Base-by-base conservation (phyloP, 2,113 vertebrate species). In the Gambusia affinis region DNA sequence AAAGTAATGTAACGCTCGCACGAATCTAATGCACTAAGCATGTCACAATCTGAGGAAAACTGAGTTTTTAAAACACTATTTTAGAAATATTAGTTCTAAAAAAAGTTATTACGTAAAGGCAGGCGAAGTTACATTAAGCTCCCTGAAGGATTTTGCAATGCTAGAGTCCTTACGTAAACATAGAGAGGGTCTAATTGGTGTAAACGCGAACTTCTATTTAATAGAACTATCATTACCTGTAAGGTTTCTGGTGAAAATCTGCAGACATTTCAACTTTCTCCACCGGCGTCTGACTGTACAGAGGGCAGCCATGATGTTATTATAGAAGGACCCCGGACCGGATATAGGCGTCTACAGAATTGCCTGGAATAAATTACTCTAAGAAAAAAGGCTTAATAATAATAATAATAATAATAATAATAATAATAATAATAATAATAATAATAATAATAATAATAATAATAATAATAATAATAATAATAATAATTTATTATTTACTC, bases 281-380 rank as follows among this genome's bases (percentile, higher is more conserved):
- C 92, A 92, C 69, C 89, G 81, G 84, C 88, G 84, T 60, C 82
- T 92, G n/a, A 76, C 74, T 71, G 79, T 87, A 5, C 79, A 89
- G 70, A 95, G 68, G 69, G 88, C 91, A 1, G 94, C 94, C 94
- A 95, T 95, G 78, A 85, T 92, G 91, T 91, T 91, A 12, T 85
- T 75, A 29, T 51, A 29, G 79, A 87, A 93, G 90, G 94, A 93
- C 93, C 91, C 72, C 1, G 15, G 2, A 3, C 5, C 6, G 19
- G 5, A 33, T 0, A 29, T 2, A 22, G 82, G 67, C 90, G 91
- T 28, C 88, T 60, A 8, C 0, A 47, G 1, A 73, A 3, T 0
- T 88, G 94, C 94, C 94, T 91, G 91, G 15, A 64, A 29, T 22
- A 47, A 54, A 54, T 57, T 57, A 22, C 51, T 54, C 12, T 15